A percentile compares a stretch with the other conserved stretches of the same genome.
Evolutionary conservation across 2,888 invertebrate species (phyloP).

Genomic region (Hyppa rectilinea): DNA sequence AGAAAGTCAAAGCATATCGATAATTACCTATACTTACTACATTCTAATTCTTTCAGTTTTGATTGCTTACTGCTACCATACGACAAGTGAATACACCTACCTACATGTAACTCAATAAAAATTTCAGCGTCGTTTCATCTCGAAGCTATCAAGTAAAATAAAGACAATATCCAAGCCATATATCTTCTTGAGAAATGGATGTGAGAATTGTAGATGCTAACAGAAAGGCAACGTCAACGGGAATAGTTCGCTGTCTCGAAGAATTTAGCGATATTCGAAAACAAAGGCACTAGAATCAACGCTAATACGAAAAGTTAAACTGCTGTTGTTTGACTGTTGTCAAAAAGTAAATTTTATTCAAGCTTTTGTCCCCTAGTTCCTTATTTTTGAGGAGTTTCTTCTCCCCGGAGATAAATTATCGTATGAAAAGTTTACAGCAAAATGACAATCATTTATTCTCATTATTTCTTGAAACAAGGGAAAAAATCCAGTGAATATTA

Average conservation of each 20-base stretch:
- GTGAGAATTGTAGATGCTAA: constrained; percentile 64
- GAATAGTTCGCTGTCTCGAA: constrained; percentile 61
- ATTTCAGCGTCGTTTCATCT: constrained; percentile 44
- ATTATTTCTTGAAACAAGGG: constrained; percentile 67
- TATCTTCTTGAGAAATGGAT: constrained; percentile 72
- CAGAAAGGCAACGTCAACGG: constrained; percentile 63
- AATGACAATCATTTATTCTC: constrained; percentile 70
- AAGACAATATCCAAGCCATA: constrained; percentile 61
- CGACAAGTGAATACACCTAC: no score
- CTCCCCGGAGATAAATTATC: constrained; percentile 71
- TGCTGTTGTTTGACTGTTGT: constrained; percentile 81
- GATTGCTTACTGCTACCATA: no score
- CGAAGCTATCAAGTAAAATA: constrained; percentile 60
- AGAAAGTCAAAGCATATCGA: no score
- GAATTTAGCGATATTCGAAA: constrained; percentile 65
- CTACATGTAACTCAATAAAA: constrained; percentile 23
- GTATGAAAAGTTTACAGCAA: constrained; percentile 68
- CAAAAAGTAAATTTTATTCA: constrained; percentile 78
- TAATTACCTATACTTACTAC: no score
- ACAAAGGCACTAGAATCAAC: constrained; percentile 67
- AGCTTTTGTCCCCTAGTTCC: constrained; percentile 68
- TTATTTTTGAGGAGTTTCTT: constrained; percentile 70
- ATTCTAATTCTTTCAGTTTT: no score
- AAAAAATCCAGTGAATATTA: constrained; percentile 58
- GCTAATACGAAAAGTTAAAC: constrained; percentile 82